phyloP scores from a whole-genome alignment of 2,888 invertebrate species.

The Drosophila borealis region DNA sequence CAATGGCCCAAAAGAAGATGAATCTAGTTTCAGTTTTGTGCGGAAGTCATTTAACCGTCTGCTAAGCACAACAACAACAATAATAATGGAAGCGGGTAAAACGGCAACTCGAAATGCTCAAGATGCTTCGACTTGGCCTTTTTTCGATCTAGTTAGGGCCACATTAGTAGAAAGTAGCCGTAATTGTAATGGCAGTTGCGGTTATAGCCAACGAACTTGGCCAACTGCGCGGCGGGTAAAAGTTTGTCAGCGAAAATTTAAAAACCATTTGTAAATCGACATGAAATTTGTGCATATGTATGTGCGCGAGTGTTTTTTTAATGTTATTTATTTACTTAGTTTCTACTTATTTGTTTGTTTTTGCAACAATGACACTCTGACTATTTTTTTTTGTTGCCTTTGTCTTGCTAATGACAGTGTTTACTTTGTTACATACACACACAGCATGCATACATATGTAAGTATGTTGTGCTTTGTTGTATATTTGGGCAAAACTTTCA shows the following conservation, averaged over 20 bases:
- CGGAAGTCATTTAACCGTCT: conserved; percentile 78
- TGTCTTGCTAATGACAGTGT: conserved; percentile 40
- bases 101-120: conserved; percentile 41
- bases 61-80: conserved; percentile 44
- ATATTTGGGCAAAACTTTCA: conserved; percentile 39
- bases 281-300: conserved; percentile 22
- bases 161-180: conserved; percentile 70
- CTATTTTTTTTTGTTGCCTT: conserved; percentile 33
- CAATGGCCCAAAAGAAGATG: conserved; percentile 17
- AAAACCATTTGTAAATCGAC: conserved; percentile 50
- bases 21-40: conserved; percentile 31
- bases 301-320: conserved; percentile 11
- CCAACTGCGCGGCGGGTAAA: conserved; percentile 33
- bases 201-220: conserved; percentile 24
- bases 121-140: conserved; percentile 36
- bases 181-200: conserved; percentile 60
- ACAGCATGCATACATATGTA: neutral
- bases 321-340: neutral
- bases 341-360: conserved; percentile 38
- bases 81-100: conserved; percentile 16
- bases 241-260: conserved; percentile 46
- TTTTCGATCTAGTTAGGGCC: conserved; percentile 58
- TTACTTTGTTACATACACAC: conserved; percentile 19
- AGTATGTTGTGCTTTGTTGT: conserved; percentile 10
- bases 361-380: conserved; percentile 46